phyloP scores from a whole-genome alignment of 2,888 invertebrate species.

The Clostera curtula region DNA sequence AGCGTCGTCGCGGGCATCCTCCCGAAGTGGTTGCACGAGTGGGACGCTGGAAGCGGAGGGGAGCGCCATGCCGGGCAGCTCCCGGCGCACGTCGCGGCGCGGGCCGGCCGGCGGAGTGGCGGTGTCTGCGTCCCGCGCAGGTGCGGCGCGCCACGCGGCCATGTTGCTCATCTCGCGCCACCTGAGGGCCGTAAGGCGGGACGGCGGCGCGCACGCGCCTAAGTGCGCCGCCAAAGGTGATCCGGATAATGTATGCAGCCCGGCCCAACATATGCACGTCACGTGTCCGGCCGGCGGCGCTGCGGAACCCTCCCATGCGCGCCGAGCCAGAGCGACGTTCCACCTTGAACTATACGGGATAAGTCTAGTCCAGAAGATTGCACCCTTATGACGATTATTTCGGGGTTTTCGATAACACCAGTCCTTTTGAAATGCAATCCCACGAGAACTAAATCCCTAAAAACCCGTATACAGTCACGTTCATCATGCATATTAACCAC shows the following conservation, averaged over 20 bases:
- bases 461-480: no score
- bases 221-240: constrained; percentile 76
- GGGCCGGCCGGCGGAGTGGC: constrained; percentile 87
- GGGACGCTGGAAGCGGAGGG: constrained; percentile 56
- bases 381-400: no score
- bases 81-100: constrained; percentile 79
- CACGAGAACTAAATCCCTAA: no score
- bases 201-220: constrained; percentile 72
- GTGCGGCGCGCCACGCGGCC: constrained; percentile 95
- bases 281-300: constrained; percentile 44
- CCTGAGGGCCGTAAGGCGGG: constrained; percentile 77
- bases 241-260: constrained; percentile 73
- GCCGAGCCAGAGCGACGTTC: neutral
- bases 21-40: constrained; percentile 67
- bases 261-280: constrained; percentile 65
- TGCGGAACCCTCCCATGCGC: constrained; percentile 29
- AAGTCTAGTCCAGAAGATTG: no score
- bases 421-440: no score
- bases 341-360: neutral
- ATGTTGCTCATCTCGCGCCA: constrained; percentile 96
- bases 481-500: no score
- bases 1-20: constrained; percentile 61
- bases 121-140: constrained; percentile 90
- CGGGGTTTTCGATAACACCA: no score
- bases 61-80: constrained; percentile 66